These are phyloP conservation scores for Chionoecetes opilio DNA, from an alignment of 1,140 invertebrate species.

Conservation along the genomic window DNA sequence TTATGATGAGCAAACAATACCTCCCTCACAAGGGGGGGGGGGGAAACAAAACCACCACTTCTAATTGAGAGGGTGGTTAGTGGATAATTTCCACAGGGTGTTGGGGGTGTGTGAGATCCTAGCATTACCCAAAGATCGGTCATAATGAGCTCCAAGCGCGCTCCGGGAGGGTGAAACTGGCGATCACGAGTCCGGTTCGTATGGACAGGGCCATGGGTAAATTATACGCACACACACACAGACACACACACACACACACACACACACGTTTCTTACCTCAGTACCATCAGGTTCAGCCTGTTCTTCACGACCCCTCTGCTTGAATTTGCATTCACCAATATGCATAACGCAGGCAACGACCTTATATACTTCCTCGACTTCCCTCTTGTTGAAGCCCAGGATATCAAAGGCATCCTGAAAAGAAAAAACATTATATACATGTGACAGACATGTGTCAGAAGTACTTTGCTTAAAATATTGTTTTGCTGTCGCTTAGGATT, in stretches of 20 bases:
- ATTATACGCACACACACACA: conserved; percentile 37
- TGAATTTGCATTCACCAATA: conserved; percentile 94
- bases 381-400: conserved; percentile 83
- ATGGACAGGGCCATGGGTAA: too few species aligned
- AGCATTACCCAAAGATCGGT: too few species aligned
- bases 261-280: conserved; percentile 81
- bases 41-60: too few species aligned
- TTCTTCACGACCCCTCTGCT: conserved; percentile 64
- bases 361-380: conserved; percentile 85
- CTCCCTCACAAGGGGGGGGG: too few species aligned
- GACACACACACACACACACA: background rate
- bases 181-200: too few species aligned
- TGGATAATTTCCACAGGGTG: too few species aligned
- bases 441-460: background rate
- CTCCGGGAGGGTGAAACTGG: too few species aligned
- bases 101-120: too few species aligned
- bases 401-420: conserved; percentile 86
- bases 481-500: background rate
- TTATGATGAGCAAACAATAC: too few species aligned
- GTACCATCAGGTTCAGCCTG: conserved; percentile 85
- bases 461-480: too few species aligned
- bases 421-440: background rate
- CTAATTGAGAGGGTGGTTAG: too few species aligned
- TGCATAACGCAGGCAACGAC: conserved; percentile 86
- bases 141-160: too few species aligned